Conservation (phyloP, 2,113 vertebrate genomes). For the Silurus asotus region DNA sequence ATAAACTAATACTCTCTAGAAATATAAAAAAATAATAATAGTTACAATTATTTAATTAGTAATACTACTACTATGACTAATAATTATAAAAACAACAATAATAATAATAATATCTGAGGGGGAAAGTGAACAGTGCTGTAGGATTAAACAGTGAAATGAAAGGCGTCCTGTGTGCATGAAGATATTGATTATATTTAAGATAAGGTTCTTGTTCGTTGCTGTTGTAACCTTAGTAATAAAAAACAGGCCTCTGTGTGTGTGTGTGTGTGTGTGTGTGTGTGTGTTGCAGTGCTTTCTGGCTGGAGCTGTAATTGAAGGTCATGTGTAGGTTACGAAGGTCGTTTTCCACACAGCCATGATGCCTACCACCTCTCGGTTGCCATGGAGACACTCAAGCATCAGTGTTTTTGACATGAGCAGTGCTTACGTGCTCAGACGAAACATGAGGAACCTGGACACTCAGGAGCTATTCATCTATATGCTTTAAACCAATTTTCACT, state of each 20-base stretch:
- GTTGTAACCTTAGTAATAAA: not conserved
- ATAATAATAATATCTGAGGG: not conserved
- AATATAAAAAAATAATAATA: too few relatives aligned
- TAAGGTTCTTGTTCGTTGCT: not conserved
- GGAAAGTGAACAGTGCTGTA: not conserved
- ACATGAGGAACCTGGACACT: not conserved
- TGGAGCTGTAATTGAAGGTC: conserved; percentile 16
- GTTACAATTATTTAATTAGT: not conserved
- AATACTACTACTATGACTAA: not conserved
- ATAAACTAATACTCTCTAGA: too few relatives aligned
- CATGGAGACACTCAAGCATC: conserved; percentile 57
- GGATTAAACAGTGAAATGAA: not conserved
- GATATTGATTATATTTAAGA: not conserved
- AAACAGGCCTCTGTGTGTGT: not conserved
- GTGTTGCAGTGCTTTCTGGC: not conserved
- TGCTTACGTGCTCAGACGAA: not conserved
- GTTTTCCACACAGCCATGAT: conserved; percentile 32
- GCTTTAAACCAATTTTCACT: not conserved
- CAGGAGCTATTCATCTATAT: not conserved
- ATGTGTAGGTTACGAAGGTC: conserved; percentile 40
- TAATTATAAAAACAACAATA: not conserved
- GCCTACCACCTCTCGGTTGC: conserved; percentile 47
- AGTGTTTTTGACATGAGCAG: conserved; percentile 24
- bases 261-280: not conserved
- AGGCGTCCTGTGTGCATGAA: not conserved